Conservation (phyloP, 1,140 invertebrate genomes). For the Penaeus vannamei region DNA sequence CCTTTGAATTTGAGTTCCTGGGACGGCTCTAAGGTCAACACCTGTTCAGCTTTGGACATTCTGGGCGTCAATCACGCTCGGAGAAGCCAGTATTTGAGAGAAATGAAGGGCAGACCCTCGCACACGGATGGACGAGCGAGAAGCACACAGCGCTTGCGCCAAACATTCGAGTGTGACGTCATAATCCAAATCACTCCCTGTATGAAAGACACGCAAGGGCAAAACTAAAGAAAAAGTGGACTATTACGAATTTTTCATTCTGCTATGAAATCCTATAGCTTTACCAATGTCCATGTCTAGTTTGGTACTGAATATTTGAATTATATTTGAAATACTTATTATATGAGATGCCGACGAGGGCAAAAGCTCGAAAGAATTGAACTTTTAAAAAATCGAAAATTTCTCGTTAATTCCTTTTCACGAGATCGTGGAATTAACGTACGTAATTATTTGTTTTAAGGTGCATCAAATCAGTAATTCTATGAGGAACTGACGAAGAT, state of each 20-base stretch:
- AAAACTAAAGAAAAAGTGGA: not conserved
- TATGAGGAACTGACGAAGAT: no score
- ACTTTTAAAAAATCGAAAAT: no score
- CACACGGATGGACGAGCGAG: slow-evolving; percentile 42
- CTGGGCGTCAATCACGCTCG: slow-evolving; percentile 40
- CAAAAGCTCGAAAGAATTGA: no score
- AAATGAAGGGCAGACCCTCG: slow-evolving; percentile 30
- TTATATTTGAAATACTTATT: no score
- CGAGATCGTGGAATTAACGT: no score
- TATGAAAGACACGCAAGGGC: slow-evolving; percentile 14
- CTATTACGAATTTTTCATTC: not conserved
- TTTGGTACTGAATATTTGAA: no score
- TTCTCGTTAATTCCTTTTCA: no score
- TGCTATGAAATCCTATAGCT: not conserved
- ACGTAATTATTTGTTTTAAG: no score
- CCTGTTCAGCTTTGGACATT: slow-evolving; percentile 72
- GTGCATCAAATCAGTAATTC: no score
- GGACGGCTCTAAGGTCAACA: slow-evolving; percentile 72
- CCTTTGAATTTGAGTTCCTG: slow-evolving; percentile 73
- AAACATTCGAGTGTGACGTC: slow-evolving; percentile 60
- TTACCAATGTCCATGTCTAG: no score
- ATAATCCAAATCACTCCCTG: slow-evolving; percentile 44
- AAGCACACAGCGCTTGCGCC: slow-evolving; percentile 59
- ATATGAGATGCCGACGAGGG: no score
- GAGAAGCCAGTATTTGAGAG: slow-evolving; percentile 15